Evolutionary conservation across 2,888 invertebrate species (phyloP).

Genomic region (Plutella xylostella): DNA sequence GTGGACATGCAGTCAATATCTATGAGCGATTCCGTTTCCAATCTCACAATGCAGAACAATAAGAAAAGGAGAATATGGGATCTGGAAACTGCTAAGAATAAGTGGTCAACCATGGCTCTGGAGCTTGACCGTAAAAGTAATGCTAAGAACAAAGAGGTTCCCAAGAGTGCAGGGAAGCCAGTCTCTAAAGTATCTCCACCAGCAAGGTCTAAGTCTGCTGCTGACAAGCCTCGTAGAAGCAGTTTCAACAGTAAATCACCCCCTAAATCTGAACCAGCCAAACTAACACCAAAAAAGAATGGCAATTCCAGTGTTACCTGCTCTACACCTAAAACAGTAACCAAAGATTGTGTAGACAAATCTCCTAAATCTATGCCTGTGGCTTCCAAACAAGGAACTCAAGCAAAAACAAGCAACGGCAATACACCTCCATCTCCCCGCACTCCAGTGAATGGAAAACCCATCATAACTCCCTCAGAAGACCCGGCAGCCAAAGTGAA

Average conservation of each 20-base stretch:
- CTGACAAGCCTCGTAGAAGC: neutral
- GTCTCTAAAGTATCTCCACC: neutral
- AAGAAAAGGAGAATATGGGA: constrained; percentile 62
- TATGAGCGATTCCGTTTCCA: constrained; percentile 59
- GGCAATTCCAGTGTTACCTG: constrained; percentile 27
- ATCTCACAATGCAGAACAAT: constrained; percentile 29
- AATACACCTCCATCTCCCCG: neutral
- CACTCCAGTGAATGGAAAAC: neutral
- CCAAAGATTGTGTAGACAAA: constrained; percentile 22
- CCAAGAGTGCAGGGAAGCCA: neutral
- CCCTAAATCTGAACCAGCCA: constrained; percentile 15
- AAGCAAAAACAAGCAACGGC: neutral
- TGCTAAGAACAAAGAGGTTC: constrained; percentile 26
- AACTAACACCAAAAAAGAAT: constrained; percentile 25
- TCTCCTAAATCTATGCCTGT: constrained; percentile 8
- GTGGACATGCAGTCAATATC: constrained; percentile 59
- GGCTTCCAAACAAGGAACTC: neutral
- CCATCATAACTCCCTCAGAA: constrained; percentile 30
- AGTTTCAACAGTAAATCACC: neutral
- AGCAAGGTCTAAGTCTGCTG: constrained; percentile 24
- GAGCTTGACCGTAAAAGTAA: too few relatives aligned
- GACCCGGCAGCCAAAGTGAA: constrained; percentile 46
- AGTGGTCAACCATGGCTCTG: constrained; percentile 62
- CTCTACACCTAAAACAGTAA: constrained; percentile 20
- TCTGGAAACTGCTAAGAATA: constrained; percentile 54